Conservation (phyloP, 2,797 vertebrate genomes). For the Etheostoma nigrum region DNA sequence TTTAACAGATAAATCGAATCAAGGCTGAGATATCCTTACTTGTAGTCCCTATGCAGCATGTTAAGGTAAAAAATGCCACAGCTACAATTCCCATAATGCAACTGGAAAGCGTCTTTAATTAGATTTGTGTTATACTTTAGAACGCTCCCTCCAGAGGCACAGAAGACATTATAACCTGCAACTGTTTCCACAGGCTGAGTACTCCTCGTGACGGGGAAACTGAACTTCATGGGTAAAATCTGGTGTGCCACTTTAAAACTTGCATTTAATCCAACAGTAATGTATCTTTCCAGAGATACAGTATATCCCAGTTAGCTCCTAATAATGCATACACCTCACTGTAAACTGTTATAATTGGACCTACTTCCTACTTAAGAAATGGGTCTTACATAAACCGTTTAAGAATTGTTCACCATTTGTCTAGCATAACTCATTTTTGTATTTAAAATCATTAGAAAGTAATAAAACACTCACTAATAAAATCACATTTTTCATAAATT, state of each 20-base stretch:
- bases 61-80: background rate
- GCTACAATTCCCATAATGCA: slow-evolving; percentile 9
- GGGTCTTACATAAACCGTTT: background rate
- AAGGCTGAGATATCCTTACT: background rate
- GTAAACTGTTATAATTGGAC: too few species aligned
- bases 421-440: background rate
- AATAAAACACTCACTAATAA: background rate
- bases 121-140: too few species aligned
- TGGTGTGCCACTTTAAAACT: background rate
- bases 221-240: background rate
- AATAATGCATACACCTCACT: background rate
- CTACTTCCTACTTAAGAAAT: too few species aligned
- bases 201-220: background rate
- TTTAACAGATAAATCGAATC: background rate
- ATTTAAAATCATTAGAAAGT: background rate
- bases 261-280: background rate
- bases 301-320: background rate
- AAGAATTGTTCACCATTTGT: background rate
- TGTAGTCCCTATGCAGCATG: background rate
- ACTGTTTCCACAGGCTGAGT: background rate
- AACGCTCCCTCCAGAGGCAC: too few species aligned
- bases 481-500: background rate
- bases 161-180: background rate
- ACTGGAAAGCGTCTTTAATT: background rate
- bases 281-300: background rate